Evolutionary conservation across 2,113 vertebrate genomes (phyloP), one percentile per base, ranked within the genome.

Genomic region (Lophochroa leadbeateri): DNA sequence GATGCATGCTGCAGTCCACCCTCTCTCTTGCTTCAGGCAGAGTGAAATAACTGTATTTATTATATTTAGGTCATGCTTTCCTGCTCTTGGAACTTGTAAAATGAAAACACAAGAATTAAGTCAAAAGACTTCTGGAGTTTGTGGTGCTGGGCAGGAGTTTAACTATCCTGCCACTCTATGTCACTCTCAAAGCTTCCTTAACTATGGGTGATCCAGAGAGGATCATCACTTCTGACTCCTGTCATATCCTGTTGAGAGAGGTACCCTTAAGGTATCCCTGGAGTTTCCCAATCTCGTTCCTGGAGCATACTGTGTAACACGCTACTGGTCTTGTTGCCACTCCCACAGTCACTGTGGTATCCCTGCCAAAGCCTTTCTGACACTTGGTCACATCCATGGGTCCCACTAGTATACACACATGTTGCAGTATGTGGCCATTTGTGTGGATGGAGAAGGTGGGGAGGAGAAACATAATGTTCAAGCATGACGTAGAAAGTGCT

Each of bases 341-440:
- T 81, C 53, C 49, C 35, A 29, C 3, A 52, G 33, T 17, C 3
- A 1, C 60, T 27, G 29, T 71, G 29, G 29, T 63, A 46, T 43
- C 15, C 29, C 37, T 75, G n/a, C 17, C 24, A 83, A 78, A 86
- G 41, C 17, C 55, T 20, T 50, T 68, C 53, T 44, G 69, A 44
- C 13, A 6, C 49, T 55, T 52, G 20, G 23, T 37, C 25, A 49
- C 46, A 23, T 0, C 0, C 1, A 0, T 53, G 35, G 49, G 35
- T 58, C 27, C 33, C 44, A 23, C 23, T 23, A 50, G 5, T 11
- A 43, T 3, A 24, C 29, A 68, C 0, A 1, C 2, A 1, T 0
- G 0, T 33, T 68, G 28, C 39, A 58, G 28, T 35, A 50, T 31
- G 21, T 37, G 9, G 28, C 57, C 50, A 28, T 8, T 47, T 10